Conservation (phyloP, 2,113 vertebrate genomes). For the Silurus glanis region DNA sequence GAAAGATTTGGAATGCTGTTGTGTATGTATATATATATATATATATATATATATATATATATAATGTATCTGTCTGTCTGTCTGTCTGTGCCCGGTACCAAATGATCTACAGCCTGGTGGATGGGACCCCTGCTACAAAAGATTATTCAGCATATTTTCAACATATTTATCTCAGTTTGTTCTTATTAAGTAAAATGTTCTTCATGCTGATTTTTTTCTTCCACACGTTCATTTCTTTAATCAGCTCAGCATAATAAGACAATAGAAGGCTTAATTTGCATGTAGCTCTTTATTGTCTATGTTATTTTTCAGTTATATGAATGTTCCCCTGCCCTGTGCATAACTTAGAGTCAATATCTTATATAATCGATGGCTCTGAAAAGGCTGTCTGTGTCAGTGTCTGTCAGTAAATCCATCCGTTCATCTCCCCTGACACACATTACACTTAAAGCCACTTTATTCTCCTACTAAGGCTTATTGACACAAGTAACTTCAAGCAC, state of each 20-base stretch:
- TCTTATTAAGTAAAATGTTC: neutral
- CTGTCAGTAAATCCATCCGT: neutral
- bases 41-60: neutral
- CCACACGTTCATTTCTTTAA: neutral
- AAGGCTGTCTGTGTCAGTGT: neutral
- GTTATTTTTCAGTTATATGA: neutral
- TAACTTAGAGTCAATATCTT: neutral
- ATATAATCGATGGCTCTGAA: neutral
- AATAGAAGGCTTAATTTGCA: neutral
- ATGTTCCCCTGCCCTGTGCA: neutral
- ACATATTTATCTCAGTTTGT: neutral
- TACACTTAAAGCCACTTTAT: constrained; percentile 5
- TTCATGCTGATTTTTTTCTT: neutral
- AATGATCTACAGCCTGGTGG: too few species aligned
- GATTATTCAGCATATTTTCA: neutral
- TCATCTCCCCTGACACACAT: neutral
- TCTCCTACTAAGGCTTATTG: neutral
- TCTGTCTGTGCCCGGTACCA: too few species aligned
- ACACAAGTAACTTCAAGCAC: neutral
- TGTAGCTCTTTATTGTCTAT: neutral
- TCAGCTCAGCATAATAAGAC: neutral
- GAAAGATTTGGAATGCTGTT: neutral
- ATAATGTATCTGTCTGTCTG: too few species aligned
- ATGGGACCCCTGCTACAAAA: neutral
- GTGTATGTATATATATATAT: neutral